Evolutionary conservation across 1,140 invertebrate species (phyloP), one percentile per base, ranked within the genome.

Genomic region (Tetramorium parvispinum): DNA sequence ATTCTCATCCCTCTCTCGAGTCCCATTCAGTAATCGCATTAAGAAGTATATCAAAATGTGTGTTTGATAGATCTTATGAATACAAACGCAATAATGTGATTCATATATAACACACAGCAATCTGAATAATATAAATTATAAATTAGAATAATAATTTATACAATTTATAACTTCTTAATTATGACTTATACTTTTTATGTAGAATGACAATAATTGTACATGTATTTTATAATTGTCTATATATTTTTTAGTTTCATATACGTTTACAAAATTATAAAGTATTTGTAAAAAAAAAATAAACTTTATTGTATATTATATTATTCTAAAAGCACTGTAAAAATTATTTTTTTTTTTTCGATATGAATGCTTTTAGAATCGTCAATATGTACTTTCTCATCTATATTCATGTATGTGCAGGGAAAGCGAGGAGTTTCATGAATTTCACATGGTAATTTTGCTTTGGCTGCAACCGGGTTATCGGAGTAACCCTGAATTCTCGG

Each of bases 361-460:
- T 11, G 13, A 75, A 24, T 13, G 32, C 4, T 37, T 78, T 46
- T 21, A 16, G 27, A 27, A 7, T 27, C 73, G 53, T 40, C 51
- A 32, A 13, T 76, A 40, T 7, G 32, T 55, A 21, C 21, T 68
- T 18, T 79, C 27, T 68, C 24, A 51, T 21, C 40, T 37, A 66
- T 37, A 65, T 75, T 55, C 59, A 49, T 32, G n/a, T 51, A 10
- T 18, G 11, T 37, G 46, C 4, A 16, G 61, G 16, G 13, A 59
- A 70, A 43, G 49, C 46, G n/a, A 68, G 49, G 49, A 40, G 49
- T 68, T 81, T 8, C 77, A 81, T 40, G 77, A 63, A 43, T 65
- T n/a, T 78, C 43, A 78, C 59, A 78, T 55, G 63, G 37, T 55
- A 65, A 55, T 46, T 65, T 70, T 40, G 32, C 32, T 68, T 37